Evolutionary conservation across 1,140 invertebrate genomes (phyloP).

Genomic region (Apis laboriosa): DNA sequence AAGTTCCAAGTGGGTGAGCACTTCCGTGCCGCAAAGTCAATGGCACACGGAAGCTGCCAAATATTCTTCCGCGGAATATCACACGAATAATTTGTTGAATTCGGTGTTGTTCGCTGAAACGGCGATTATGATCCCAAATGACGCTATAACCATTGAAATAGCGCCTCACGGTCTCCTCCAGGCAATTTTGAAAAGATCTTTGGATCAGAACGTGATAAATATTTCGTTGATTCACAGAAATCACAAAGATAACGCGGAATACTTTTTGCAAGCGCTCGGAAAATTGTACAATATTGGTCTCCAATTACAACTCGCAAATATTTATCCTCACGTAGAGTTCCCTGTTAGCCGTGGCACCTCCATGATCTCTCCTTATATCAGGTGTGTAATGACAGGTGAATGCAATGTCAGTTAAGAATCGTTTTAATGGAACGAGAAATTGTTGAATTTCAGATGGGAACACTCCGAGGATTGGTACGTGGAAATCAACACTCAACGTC

Average conservation of each 20-base stretch:
- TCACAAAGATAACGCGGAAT: constrained; percentile 86
- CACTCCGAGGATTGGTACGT: constrained; percentile 91
- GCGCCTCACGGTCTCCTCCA: constrained; percentile 91
- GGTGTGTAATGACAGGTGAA: constrained; percentile 4
- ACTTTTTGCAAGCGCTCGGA: constrained; percentile 88
- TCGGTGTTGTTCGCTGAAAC: constrained; percentile 94
- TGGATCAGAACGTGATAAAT: constrained; percentile 83
- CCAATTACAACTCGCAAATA: constrained; percentile 82
- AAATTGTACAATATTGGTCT: constrained; percentile 85
- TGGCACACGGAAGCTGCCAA: constrained; percentile 88
- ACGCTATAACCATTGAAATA: constrained; percentile 91
- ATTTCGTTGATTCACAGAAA: constrained; percentile 90
- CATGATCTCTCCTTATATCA: constrained; percentile 85
- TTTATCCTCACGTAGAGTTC: constrained; percentile 85
- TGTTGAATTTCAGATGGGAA: constrained; percentile 88
- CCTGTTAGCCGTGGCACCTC: constrained; percentile 88
- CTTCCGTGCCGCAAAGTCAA: constrained; percentile 88
- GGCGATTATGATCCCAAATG: constrained; percentile 86
- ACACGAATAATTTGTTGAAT: constrained; percentile 94
- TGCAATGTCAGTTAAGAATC: background rate
- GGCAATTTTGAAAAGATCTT: constrained; percentile 84
- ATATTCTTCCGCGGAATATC: constrained; percentile 93
- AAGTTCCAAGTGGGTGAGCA: constrained; percentile 91
- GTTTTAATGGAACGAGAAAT: too few relatives aligned
- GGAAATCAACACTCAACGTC: constrained; percentile 83